A percentile compares a stretch with the other conserved stretches of the same genome.
These are phyloP conservation scores for Orestias chungarensis DNA, from an alignment of 2,797 vertebrate genomes.

Conservation along the genomic window DNA sequence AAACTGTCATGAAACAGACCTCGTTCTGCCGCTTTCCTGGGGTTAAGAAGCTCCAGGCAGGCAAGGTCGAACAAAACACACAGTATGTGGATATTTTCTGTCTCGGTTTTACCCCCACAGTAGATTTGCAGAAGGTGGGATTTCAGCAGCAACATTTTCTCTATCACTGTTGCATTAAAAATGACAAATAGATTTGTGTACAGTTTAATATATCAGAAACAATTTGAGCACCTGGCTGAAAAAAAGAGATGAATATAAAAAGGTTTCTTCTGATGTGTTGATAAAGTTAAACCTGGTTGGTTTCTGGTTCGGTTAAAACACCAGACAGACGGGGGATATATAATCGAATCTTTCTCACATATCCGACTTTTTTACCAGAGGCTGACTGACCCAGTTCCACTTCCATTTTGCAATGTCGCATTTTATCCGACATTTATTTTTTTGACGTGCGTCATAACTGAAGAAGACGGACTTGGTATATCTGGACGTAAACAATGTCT, in stretches of 20 bases:
- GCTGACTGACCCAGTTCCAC: no score
- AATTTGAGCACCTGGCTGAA: neutral
- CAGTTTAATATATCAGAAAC: neutral
- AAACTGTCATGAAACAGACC: neutral
- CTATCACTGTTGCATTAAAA: no score
- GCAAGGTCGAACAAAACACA: neutral
- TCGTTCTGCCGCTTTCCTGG: neutral
- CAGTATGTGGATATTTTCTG: neutral
- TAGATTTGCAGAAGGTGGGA: neutral
- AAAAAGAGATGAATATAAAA: neutral
- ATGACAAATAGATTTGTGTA: neutral
- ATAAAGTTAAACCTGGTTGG: slow-evolving; percentile 23
- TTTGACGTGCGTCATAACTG: no score
- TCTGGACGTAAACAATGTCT: no score
- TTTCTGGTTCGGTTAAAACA: no score
- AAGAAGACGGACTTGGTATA: no score
- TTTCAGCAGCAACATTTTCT: neutral
- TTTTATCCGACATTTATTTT: no score
- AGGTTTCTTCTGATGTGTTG: neutral
- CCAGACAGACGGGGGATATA: no score
- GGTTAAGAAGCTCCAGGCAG: neutral
- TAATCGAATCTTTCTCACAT: no score
- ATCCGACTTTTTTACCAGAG: no score
- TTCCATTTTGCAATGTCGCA: no score
- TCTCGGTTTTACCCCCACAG: neutral